phyloP scores from a whole-genome alignment of 2,888 invertebrate genomes.

The Stomorhina lunata region DNA sequence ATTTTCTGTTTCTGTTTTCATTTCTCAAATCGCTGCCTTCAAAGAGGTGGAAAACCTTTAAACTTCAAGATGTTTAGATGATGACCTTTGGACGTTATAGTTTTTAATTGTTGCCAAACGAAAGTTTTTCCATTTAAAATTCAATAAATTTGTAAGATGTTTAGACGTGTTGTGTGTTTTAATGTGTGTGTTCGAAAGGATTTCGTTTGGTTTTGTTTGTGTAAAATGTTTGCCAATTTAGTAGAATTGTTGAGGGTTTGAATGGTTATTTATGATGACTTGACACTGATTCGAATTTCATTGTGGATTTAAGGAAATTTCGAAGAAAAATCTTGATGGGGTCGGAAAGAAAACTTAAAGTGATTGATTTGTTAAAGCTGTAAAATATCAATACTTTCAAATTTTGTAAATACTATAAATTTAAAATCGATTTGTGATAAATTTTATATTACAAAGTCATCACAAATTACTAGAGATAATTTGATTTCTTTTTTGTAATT shows the following conservation, averaged over 20 bases:
- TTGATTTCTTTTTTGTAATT: too few species aligned
- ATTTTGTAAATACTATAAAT: too few species aligned
- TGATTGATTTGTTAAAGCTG: too few species aligned
- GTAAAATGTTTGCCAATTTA: too few species aligned
- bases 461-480: too few species aligned
- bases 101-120: slow-evolving; percentile 37
- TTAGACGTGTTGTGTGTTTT: neutral
- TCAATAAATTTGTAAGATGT: slow-evolving; percentile 39
- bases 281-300: neutral
- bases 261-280: neutral
- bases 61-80: slow-evolving; percentile 50
- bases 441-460: too few species aligned
- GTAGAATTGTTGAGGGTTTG: neutral
- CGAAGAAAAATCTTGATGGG: too few species aligned
- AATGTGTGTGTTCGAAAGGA: neutral
- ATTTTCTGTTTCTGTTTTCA: neutral
- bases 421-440: too few species aligned
- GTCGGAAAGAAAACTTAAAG: too few species aligned
- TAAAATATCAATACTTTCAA: too few species aligned
- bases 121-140: slow-evolving; percentile 8
- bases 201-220: neutral
- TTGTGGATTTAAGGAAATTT: too few species aligned
- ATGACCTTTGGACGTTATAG: slow-evolving; percentile 49
- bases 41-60: slow-evolving; percentile 40
- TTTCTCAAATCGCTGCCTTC: neutral